Evolutionary conservation across 2,113 vertebrate genomes (phyloP), one percentile per base, ranked within the genome.

Genomic region (Urocynchramus pylzowi): DNA sequence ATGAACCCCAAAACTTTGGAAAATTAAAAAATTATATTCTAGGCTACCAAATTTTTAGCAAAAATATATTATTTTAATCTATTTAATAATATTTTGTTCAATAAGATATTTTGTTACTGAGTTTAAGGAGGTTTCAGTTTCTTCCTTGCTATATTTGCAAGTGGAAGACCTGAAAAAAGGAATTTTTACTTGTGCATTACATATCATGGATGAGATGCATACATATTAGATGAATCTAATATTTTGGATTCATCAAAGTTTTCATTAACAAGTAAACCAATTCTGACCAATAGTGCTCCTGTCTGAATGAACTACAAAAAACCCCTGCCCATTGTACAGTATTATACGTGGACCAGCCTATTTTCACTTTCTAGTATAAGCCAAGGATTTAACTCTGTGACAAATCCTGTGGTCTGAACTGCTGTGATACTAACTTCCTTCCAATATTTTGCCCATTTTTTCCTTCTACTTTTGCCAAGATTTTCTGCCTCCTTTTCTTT

Each of bases 1-100:
- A 27, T 21, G 27, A 47, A 24, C 2, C 0, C 2, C 1, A 18
- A 67, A 64, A 61, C 0, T 31, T 44, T 21, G n/a, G 15, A 65
- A 65, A 33, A 52, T 28, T 7, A 20, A 61, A 15, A 63, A 22
- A 0, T 44, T 30, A 59, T 30, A 26, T 31, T 47, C 35, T 37
- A 74, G 10, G 4, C 6, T 56, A 13, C 2, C 7, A 86, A 49
- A 53, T 79, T 83, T 83, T 70, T 57, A 53, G 2, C 11, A 64
- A 64, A 81, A 81, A 18, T 39, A 39, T 4, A 39, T 64, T 0
- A 27, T 12, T 31, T 21, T 18, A 44, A 26, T 54, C 7, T 18
- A 73, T 16, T 26, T 16, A 57, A 53, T 1, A 6, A 22, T 16
- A 15, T 89, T 91, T 82, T 73, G 3, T 37, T 57, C 31, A 50